Base-by-base conservation (phyloP, 1,140 invertebrate genomes). In the Camponotus floridanus region DNA sequence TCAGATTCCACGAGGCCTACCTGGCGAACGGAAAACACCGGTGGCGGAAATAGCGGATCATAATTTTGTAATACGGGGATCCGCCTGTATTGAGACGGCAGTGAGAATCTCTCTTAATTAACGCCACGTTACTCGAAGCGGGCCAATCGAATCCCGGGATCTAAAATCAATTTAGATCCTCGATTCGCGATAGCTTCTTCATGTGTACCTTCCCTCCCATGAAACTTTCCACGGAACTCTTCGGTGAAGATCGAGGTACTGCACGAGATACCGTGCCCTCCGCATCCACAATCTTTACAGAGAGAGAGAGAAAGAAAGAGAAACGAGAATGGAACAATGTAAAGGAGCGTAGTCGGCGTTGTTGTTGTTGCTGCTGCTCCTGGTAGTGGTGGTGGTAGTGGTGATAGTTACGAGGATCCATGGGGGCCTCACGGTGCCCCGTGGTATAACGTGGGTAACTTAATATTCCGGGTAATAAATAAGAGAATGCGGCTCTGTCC, bases 91-190 rank as follows among this genome's bases (percentile, higher is more conserved):
- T 92, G 91, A 92, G 91, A 91, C 88, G 86, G 87, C 84, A 86
- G 87, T 86, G 78, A 85, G 71, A 86, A 86, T 87, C 87, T 91
- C 91, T 92, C 92, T 92, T 92, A 92, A 92, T 92, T 92, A 92
- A 92, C 89, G 86, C 88, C 65, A 83, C 65, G 88, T 90, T 91
- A 88, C 88, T 92, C 89, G 78, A 83, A 83, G 87, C 70, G 76
- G 39, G 3, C 65, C 87, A 92, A 92, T 92, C 91, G 91, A 89
- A 78, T 91, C 86, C 64, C 86, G 85, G 80, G 90, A 92, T 92
- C 91, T 92, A 92, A 92, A 92, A 92, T 92, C 92, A 92, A 92
- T 92, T 92, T 92, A 92, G 92, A 92, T 92, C 91, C 86, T 78
- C 57, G 81, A 78, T 86, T 45, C 51, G 62, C 90, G 92, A 92